A percentile compares a stretch with the other conserved stretches of the same genome.
These are phyloP conservation scores for Hemitrygon akajei DNA, from an alignment of 2,797 vertebrate species.

Conservation along the genomic window DNA sequence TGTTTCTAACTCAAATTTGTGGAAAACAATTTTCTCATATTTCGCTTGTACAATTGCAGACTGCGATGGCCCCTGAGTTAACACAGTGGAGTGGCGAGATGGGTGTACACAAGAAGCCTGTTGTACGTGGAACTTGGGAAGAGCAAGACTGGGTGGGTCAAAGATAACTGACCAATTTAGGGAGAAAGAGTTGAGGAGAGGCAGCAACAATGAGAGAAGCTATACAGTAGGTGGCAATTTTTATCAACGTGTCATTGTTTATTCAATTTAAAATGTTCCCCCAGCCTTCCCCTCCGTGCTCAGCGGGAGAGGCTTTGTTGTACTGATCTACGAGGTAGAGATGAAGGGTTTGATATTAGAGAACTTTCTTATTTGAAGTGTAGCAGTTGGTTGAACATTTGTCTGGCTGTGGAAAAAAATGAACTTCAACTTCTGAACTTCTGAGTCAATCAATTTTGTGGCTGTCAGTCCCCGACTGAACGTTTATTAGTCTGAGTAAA, in stretches of 20 bases:
- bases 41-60: not conserved
- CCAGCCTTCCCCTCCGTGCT: not conserved
- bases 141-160: not conserved
- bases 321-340: not conserved
- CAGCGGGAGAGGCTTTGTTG: not conserved
- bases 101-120: not conserved
- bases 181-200: not conserved
- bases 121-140: not conserved
- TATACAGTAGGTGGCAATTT: not conserved
- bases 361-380: not conserved
- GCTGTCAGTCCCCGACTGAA: not conserved
- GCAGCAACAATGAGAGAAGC: not conserved
- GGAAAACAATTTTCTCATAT: not conserved
- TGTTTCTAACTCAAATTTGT: not conserved
- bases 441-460: constrained; percentile 16
- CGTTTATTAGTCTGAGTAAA: not conserved
- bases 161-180: not conserved
- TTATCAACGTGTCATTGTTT: not conserved
- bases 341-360: not conserved
- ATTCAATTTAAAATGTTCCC: not conserved
- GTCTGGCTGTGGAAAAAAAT: not conserved
- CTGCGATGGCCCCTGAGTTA: not conserved
- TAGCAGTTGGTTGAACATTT: not conserved
- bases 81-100: not conserved
- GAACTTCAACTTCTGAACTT: constrained; percentile 8